phyloP scores from a whole-genome alignment of 1,140 invertebrate genomes.

The Drosophila murphyi region DNA sequence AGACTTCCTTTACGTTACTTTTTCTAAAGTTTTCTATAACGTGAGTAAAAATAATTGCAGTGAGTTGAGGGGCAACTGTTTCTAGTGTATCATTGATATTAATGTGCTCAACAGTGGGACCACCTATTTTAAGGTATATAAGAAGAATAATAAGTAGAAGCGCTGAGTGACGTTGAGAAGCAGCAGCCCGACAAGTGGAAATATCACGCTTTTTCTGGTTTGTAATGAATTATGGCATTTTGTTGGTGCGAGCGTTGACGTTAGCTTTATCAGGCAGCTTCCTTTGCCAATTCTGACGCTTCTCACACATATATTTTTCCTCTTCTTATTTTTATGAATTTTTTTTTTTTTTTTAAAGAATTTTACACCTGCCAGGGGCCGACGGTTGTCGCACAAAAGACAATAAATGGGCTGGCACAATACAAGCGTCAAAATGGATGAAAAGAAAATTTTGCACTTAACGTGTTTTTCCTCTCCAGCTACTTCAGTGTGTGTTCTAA shows the following conservation, averaged over 20 bases:
- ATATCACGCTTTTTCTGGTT: conserved; percentile 66
- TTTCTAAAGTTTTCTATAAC: too few species aligned
- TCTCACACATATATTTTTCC: conserved; percentile 20
- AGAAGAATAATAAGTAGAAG: not conserved
- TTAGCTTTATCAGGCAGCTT: conserved; percentile 56
- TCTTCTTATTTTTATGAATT: conserved; percentile 39
- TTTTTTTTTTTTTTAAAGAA: conserved; percentile 50
- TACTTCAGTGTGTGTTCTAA: conserved; percentile 46
- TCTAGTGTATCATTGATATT: too few species aligned
- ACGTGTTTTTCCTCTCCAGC: conserved; percentile 66
- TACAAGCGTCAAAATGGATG: conserved; percentile 74
- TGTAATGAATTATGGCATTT: conserved; percentile 82
- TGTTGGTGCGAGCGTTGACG: conserved; percentile 36
- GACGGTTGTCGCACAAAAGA: conserved; percentile 15
- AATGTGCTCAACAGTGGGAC: too few species aligned
- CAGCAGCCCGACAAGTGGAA: conserved; percentile 37
- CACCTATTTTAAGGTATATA: not conserved
- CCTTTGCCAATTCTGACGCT: conserved; percentile 31
- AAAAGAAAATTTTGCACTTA: conserved; percentile 81
- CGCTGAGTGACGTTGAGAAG: conserved; percentile 55
- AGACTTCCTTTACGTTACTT: too few species aligned
- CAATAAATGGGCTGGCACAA: conserved; percentile 33
- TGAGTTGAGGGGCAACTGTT: too few species aligned
- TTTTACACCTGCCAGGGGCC: conserved; percentile 61
- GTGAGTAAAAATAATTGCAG: too few species aligned